phyloP scores from a whole-genome alignment of 1,140 invertebrate genomes.

The Saxidomus purpurata region DNA sequence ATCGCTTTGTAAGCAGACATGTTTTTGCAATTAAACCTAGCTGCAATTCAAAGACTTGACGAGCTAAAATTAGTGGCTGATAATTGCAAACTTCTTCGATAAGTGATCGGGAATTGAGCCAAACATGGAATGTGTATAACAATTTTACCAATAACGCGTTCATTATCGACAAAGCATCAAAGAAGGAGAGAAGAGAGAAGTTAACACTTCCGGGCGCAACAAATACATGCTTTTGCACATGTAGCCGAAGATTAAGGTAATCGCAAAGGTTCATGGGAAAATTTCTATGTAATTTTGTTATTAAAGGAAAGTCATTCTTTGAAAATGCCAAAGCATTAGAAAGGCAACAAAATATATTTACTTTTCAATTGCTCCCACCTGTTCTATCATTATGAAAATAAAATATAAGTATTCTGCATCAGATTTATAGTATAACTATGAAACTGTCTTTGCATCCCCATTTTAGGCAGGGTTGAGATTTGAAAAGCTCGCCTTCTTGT shows the following conservation, averaged over 20 bases:
- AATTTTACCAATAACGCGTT: constrained; percentile 7
- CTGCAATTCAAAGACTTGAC: constrained; percentile 22
- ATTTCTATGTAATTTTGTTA: too few species aligned
- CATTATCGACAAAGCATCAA: background rate
- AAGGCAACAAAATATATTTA: too few species aligned
- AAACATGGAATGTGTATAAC: constrained; percentile 19
- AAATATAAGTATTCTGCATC: too few species aligned
- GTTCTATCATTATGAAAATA: too few species aligned
- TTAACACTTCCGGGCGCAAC: constrained; percentile 22
- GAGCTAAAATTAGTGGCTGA: background rate
- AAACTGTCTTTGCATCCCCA: too few species aligned
- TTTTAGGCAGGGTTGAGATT: too few species aligned
- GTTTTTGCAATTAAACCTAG: constrained; percentile 41
- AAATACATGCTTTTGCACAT: background rate
- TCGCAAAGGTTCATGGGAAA: too few species aligned
- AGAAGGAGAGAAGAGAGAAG: background rate
- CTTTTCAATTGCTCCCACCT: too few species aligned
- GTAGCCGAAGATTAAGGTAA: background rate
- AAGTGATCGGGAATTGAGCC: constrained; percentile 18
- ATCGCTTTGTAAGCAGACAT: constrained; percentile 14
- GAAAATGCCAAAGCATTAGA: too few species aligned
- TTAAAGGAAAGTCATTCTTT: too few species aligned
- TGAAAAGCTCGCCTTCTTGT: too few species aligned
- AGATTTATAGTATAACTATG: too few species aligned
- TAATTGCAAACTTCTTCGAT: constrained; percentile 32